Conservation (phyloP, 2,113 vertebrate genomes). For the Alethe castanea region DNA sequence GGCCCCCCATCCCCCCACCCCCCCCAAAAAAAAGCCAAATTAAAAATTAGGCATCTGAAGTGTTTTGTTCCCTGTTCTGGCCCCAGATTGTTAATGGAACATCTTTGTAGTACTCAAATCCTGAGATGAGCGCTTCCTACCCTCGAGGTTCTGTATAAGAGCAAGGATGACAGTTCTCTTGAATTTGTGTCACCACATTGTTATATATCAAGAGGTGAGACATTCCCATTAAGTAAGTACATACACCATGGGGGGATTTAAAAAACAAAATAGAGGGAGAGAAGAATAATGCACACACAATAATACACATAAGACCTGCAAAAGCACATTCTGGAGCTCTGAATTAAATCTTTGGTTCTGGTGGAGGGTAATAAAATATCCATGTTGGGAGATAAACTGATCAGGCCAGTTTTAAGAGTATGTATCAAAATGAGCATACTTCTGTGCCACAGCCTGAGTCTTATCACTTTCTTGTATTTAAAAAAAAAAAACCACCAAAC, state of each 20-base stretch:
- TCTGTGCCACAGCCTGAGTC: neutral
- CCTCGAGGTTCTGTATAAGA: neutral
- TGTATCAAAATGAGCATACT: neutral
- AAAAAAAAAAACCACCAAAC: neutral
- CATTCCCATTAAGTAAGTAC: neutral
- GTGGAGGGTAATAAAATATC: neutral
- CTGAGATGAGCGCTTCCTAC: neutral
- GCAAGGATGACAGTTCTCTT: neutral
- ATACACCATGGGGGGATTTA: rapidly evolving
- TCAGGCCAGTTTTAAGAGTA: neutral
- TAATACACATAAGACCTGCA: neutral
- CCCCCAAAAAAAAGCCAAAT: neutral
- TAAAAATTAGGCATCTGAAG: neutral
- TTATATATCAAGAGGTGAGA: neutral
- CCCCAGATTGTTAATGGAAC: neutral
- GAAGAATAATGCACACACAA: neutral
- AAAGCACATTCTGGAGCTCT: neutral
- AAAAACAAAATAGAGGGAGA: neutral
- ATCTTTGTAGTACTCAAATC: neutral
- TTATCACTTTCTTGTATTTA: neutral
- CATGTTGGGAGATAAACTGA: neutral
- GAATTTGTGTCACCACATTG: neutral
- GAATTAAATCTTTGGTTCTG: neutral
- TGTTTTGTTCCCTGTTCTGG: neutral
- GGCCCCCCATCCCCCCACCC: too few relatives aligned